Evolutionary conservation across 2,113 vertebrate species (phyloP).

Genomic region (Festucalex cinctus): DNA sequence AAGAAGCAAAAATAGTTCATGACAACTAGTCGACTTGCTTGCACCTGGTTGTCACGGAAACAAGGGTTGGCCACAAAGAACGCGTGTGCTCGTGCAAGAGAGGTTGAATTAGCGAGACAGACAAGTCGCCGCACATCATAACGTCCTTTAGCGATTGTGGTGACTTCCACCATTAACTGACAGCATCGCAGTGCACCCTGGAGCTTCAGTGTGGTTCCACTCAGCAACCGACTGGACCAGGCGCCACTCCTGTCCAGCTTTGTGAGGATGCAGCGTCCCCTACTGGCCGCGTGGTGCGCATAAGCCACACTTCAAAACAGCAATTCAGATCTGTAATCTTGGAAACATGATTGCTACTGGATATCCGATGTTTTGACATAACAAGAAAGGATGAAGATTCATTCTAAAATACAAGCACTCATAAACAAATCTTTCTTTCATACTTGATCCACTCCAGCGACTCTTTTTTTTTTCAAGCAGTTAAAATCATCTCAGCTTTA

Average conservation of each 20-base stretch:
- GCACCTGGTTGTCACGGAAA: constrained; percentile 62
- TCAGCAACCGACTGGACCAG: constrained; percentile 2
- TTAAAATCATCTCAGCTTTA: constrained; percentile 47
- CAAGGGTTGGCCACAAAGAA: constrained; percentile 30
- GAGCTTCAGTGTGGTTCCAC: neutral
- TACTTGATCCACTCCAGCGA: constrained; percentile 37
- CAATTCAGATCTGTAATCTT: neutral
- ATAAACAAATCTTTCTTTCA: constrained; percentile 30
- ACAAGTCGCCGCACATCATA: constrained; percentile 31
- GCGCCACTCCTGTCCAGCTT: neutral
- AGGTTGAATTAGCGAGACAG: constrained; percentile 24
- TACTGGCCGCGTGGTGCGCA: constrained; percentile 40
- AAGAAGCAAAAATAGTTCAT: constrained; percentile 28
- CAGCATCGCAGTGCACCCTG: constrained; percentile 20
- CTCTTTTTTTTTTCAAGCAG: constrained; percentile 38
- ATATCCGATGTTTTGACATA: neutral
- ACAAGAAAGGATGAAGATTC: neutral
- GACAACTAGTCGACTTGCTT: constrained; percentile 24
- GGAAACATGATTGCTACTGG: neutral
- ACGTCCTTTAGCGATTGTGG: constrained; percentile 24
- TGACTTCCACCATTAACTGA: constrained; percentile 31
- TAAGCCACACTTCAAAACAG: neutral
- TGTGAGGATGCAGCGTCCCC: constrained; percentile 56
- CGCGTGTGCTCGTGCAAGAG: neutral
- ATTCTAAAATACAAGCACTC: neutral